These are phyloP conservation scores for Brachionus paranguensis DNA, from an alignment of 1,140 invertebrate genomes.

Conservation along the genomic window DNA sequence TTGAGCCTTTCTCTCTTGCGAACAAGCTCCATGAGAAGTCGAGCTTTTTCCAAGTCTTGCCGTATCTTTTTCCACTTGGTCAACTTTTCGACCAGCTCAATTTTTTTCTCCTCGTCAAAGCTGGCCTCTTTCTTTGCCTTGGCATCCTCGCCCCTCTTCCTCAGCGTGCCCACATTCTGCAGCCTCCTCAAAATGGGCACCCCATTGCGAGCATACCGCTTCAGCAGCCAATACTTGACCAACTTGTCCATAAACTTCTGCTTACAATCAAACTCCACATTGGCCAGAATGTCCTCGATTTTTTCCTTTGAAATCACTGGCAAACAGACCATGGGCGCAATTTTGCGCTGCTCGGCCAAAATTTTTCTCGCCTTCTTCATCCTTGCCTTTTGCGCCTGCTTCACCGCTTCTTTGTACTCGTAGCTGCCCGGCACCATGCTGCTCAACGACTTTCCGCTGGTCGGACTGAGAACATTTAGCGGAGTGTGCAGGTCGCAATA, in stretches of 20 bases:
- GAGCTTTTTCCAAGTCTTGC: conserved; percentile 85
- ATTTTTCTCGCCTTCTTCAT: conserved; percentile 73
- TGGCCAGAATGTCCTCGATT: conserved; percentile 45
- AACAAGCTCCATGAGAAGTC: conserved; percentile 84
- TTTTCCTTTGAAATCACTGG: conserved; percentile 83
- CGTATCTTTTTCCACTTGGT: conserved; percentile 89
- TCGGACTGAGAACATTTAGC: conserved; percentile 44
- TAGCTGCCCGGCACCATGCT: neutral
- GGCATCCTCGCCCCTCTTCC: neutral
- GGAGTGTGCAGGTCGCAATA: conserved; percentile 91
- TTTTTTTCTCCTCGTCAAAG: neutral
- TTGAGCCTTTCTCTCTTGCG: conserved; percentile 90
- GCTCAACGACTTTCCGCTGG: neutral
- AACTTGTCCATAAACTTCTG: conserved; percentile 33
- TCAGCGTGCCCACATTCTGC: conserved; percentile 42
- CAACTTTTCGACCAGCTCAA: conserved; percentile 68
- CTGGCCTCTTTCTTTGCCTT: neutral
- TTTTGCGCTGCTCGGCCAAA: conserved; percentile 75
- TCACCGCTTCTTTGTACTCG: conserved; percentile 55
- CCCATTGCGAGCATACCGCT: conserved; percentile 87
- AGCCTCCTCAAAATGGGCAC: conserved; percentile 78
- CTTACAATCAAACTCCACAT: neutral
- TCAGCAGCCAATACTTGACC: conserved; percentile 85
- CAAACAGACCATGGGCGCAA: conserved; percentile 81
- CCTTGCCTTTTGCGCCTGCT: conserved; percentile 61